phyloP scores from a whole-genome alignment of 2,888 invertebrate genomes.

The Xanthia icteritia region DNA sequence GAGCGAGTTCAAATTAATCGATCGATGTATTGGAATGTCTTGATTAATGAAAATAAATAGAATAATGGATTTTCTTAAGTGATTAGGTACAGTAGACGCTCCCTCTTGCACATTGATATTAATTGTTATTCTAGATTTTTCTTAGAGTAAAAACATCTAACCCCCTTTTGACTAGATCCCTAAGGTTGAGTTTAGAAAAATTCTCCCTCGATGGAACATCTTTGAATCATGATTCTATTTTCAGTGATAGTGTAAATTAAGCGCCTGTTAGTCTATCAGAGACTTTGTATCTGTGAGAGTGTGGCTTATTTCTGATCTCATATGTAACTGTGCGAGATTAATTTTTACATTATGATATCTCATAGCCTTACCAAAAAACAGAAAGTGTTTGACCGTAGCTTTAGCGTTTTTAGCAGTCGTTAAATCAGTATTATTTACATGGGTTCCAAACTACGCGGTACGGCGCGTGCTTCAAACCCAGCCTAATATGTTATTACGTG shows the following conservation, averaged over 20 bases:
- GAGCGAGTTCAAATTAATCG: constrained; percentile 40
- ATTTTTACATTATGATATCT: background rate
- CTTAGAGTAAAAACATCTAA: constrained; percentile 13
- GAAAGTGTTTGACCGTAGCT: constrained; percentile 66
- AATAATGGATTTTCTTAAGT: constrained; percentile 50
- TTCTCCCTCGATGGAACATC: background rate
- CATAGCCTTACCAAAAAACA: constrained; percentile 61
- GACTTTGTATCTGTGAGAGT: background rate
- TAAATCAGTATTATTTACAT: constrained; percentile 85
- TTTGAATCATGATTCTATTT: background rate
- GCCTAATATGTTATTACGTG: constrained; percentile 88
- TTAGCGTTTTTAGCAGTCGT: constrained; percentile 78
- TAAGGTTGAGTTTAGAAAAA: background rate
- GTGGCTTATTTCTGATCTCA: too few relatives aligned
- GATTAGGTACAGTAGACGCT: constrained; percentile 30
- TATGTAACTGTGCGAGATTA: background rate
- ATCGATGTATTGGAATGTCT: constrained; percentile 35
- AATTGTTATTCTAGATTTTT: constrained; percentile 25
- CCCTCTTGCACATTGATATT: constrained; percentile 41
- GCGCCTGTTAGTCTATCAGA: background rate
- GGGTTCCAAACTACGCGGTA: constrained; percentile 76
- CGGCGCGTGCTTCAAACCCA: constrained; percentile 77
- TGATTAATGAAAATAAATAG: constrained; percentile 54
- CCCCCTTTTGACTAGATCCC: background rate
- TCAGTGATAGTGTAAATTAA: background rate